Evolutionary conservation across 2,888 invertebrate species (phyloP), one percentile per base, ranked within the genome.

Genomic region (Drosophila prolongata): DNA sequence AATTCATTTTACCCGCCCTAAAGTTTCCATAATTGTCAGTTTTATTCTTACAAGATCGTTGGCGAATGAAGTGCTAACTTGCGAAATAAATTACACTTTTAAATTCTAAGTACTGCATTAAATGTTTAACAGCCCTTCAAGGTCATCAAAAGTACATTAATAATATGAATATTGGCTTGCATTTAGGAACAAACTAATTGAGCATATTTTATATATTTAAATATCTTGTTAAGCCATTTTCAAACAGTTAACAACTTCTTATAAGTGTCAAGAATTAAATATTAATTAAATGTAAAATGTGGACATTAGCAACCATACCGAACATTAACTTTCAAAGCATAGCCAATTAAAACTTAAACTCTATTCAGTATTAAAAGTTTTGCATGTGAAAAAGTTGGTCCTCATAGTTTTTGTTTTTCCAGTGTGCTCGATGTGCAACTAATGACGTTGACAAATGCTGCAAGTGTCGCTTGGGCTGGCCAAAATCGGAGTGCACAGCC

Each of bases 391-490:
- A 35, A 35, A 35, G 11, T 35, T 35, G 35, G 35, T 35, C 35
- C 11, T 11, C 5, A 14, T 9, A 24, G 16, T n/a, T 27, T 16
- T 16, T 16, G 27, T 11, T 16, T 58, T 58, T 30, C 24, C 55
- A n/a, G 19, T 40, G 56, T 19, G 9, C 35, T 43, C 50, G 13
- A 49, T 53, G 24, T 66, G 42, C 68, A 56, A 56, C 65, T 57
- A 65, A 72, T 72, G 73, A 72, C 65, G 50, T 73, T 72, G 59
- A 57, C 52, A 70, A 76, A 73, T 74, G 60, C 50, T 46, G 47
- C 49, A 38, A 44, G 44, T 49, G 34, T 34, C 46, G n/a, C 37
- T 46, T 8, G 37, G 19, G 46, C 37, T 61, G 52, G 30, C 67
- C 34, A 34, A 61, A 40, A 61, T 43, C 34, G 59, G n/a, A 19